Evolutionary conservation across 1,140 invertebrate species (phyloP).

Genomic region (Drosophila obscura): DNA sequence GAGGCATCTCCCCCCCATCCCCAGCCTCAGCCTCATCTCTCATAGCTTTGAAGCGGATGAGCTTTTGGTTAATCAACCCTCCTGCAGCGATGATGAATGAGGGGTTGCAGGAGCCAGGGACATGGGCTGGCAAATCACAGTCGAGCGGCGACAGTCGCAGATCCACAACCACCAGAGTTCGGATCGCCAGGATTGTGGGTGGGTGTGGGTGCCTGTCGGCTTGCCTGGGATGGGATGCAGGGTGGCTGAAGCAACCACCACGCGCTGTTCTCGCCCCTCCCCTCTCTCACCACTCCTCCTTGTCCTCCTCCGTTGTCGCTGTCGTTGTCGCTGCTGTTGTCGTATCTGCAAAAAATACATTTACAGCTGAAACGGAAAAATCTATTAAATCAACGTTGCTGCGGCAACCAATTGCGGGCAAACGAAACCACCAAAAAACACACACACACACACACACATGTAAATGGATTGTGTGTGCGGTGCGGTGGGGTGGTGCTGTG

Average conservation of each 20-base stretch:
- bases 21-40: too few relatives aligned
- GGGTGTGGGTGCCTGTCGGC: conserved; percentile 2
- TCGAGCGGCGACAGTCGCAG: conserved; percentile 1
- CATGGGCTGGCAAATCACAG: conserved; percentile 31
- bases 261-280: conserved; percentile 4
- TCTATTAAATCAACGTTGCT: conserved; percentile 84
- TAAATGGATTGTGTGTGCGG: conserved; percentile 4
- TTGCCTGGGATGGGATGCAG: too few relatives aligned
- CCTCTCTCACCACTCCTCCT: conserved; percentile 2
- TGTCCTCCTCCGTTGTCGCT: conserved; percentile 31
- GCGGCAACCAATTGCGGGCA: conserved; percentile 82
- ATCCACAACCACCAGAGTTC: not conserved
- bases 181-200: conserved; percentile 23
- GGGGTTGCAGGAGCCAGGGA: too few relatives aligned
- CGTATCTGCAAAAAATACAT: conserved; percentile 78
- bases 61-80: too few relatives aligned
- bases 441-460: conserved; percentile 15
- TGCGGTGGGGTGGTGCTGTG: conserved; percentile 1
- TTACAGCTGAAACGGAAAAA: conserved; percentile 79
- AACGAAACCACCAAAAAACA: conserved; percentile 79
- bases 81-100: not conserved
- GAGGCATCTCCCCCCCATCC: not conserved
- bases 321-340: conserved; percentile 36
- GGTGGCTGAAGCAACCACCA: conserved; percentile 1
- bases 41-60: not conserved